Evolutionary conservation across 2,113 vertebrate species (phyloP), one percentile per base, ranked within the genome.

Genomic region (Cinclus cinclus): DNA sequence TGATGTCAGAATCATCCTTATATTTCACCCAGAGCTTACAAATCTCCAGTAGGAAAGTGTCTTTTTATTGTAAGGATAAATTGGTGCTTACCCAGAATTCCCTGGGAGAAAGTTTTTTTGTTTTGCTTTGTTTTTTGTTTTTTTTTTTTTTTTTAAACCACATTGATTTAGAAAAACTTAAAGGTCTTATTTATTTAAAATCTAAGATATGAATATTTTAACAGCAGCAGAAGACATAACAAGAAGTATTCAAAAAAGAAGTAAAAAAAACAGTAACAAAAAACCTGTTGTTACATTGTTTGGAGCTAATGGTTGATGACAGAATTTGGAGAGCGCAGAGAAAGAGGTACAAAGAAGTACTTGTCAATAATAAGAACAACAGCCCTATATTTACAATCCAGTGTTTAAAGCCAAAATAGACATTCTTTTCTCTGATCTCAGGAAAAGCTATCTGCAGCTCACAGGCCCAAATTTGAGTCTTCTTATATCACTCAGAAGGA

Each of bases 11-110:
- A 92, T 95, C 75, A 94, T 93, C 79, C 91, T 96, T 81, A 56
- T 91, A 94, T 97, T 96, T 98, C 96, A 97, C 47, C 52, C 74
- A 97, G 76, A 86, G 73, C 65, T 96, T 93, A 86, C n/a, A 94
- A 87, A 87, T 95, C 77, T 97, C 90, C 70, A 94, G 75, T 39
- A 17, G 11, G 49, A 96, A 94, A 97, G 46, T 53, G 39, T 77
- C 76, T 92, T 97, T 95, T 96, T 87, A 92, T 87, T 87, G 75
- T 53, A 88, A 88, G 60, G 62, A 44, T 95, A 93, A 95, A 96
- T 73, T 94, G n/a, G 33, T 46, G 49, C 91, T 94, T 77, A 83
- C 84, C 56, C 70, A 93, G 39, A 91, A 95, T 88, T 94, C 71
- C 47, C 58, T 77, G 59, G 23, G 82, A 90, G 30, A 77, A 90